Base-by-base conservation (phyloP, 1,140 invertebrate species). In the Brachionus plicatilis region DNA sequence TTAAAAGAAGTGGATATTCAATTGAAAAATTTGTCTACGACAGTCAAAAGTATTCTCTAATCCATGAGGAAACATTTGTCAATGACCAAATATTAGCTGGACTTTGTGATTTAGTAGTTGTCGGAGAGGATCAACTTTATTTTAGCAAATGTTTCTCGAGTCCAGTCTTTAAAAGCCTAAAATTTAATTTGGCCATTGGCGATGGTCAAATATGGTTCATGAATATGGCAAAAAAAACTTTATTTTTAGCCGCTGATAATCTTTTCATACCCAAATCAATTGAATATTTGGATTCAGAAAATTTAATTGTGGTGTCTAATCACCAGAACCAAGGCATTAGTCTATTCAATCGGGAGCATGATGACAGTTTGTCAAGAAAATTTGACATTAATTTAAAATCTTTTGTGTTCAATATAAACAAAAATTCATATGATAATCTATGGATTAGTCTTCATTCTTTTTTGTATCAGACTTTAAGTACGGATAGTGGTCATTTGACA, bases 251-350 rank as follows among this genome's bases (percentile, higher is more conserved):
- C 3, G 70, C 70, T 24, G 33, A 24, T 8, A 75, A 47, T 45
- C n/a, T 75, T 17, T 75, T 43, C 41, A 43, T 75, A 17, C 70
- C 70, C 24, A 75, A 75, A 45, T 75, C 70, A 45, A 75, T 75
- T 43, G 70, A 45, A 75, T 75, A 43, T 24, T 24, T 75, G n/a
- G 70, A 75, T 43, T 43, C 70, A 24, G 17, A 75, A 20, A 43
- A 75, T 17, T 24, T 75, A 2, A 45, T 75, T n/a, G 17, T 75
- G 14, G 70, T 75, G 8, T 43, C 33, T 75, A 75, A 75, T 75
- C 33, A 45, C 17, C 33, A 45, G 11, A 68, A 33, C 9, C 27
- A 68, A 14, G 70, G 70, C 1, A 24, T 75, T n/a, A 75, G 33
- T 75, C 17, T 75, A 45, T 75, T 75, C 41, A 75, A 75, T 43